A percentile compares a stretch with the other conserved stretches of the same genome.
Conservation (phyloP, 2,888 invertebrate genomes). For the Torymus texanus region DNA sequence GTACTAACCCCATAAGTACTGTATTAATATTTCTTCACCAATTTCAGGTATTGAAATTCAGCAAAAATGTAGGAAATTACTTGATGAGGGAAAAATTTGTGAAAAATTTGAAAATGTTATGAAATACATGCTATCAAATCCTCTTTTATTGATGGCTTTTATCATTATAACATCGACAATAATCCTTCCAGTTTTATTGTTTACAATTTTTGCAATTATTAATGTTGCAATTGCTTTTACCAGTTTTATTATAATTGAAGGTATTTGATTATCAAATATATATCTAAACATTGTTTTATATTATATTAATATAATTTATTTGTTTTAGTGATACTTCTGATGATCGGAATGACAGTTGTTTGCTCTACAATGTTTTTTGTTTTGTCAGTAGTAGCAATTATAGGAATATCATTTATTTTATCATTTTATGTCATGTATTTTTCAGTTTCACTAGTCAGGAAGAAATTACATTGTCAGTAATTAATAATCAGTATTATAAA, state of each 20-base stretch:
- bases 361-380: conserved; percentile 57
- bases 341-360: conserved; percentile 57
- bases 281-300: conserved; percentile 1
- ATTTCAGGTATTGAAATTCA: conserved; percentile 56
- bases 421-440: conserved; percentile 54
- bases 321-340: conserved; percentile 57
- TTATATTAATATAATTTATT: conserved; percentile 32
- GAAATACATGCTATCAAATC: conserved; percentile 53
- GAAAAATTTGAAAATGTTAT: conserved; percentile 53
- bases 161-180: conserved; percentile 47
- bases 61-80: conserved; percentile 53
- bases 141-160: conserved; percentile 51
- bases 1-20: background rate
- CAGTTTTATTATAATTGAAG: conserved; percentile 62
- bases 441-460: conserved; percentile 55
- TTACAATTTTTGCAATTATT: conserved; percentile 59
- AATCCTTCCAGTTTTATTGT: conserved; percentile 57
- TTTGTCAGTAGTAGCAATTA: conserved; percentile 48
- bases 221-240: conserved; percentile 60
- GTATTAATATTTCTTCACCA: conserved; percentile 11
- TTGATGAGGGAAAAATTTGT: conserved; percentile 57
- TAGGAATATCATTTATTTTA: conserved; percentile 56
- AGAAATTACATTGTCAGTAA: conserved; percentile 45
- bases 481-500: conserved; percentile 48
- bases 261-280: conserved; percentile 49